Evolutionary conservation across 2,888 invertebrate species (phyloP), one percentile per base, ranked within the genome.

Genomic region (Lutraria lutraria): DNA sequence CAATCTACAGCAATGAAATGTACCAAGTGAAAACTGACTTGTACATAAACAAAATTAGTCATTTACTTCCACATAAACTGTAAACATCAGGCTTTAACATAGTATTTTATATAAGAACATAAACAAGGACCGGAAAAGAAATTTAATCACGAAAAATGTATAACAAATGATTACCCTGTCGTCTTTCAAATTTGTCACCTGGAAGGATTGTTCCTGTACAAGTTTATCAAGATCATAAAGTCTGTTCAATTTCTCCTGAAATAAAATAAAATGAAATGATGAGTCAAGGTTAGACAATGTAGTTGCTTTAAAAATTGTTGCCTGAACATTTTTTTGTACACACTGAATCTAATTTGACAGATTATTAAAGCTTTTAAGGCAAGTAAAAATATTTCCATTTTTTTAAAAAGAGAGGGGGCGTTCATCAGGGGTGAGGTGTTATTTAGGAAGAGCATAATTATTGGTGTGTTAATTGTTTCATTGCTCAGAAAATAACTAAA

Each of bases 121-220:
- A 25, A 68, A 68, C 25, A 21, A 68, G n/a, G 63, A 68, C 13
- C 25, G 25, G n/a, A 25, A n/a, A 25, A 25, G 0, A 68, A 25
- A 68, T 13, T 68, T 25, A 15, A 56, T 56, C 19, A 56, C 8
- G 8, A 56, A 56, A 56, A 8, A 12, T 0, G 2, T 0, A 25
- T 25, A 68, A 25, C 25, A 76, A 25, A 10, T 0, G 68, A 91
- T 86, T 93, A 97, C 97, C 97, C 98, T 98, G 96, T 98, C 98
- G 94, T 98, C 98, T 95, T 98, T 98, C 84, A 98, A 97, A 95
- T 97, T 98, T 94, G 98, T 98, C 88, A 98, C 97, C 60, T 98
- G 98, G 90, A 98, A 97, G 15, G 98, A 98, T 96, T 98, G 98
- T 96, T 98, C 98, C 95, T 98, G 98, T 76, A 98, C 97, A 93